Evolutionary conservation across 1,140 invertebrate species (phyloP).

Genomic region (Heliconius congener): DNA sequence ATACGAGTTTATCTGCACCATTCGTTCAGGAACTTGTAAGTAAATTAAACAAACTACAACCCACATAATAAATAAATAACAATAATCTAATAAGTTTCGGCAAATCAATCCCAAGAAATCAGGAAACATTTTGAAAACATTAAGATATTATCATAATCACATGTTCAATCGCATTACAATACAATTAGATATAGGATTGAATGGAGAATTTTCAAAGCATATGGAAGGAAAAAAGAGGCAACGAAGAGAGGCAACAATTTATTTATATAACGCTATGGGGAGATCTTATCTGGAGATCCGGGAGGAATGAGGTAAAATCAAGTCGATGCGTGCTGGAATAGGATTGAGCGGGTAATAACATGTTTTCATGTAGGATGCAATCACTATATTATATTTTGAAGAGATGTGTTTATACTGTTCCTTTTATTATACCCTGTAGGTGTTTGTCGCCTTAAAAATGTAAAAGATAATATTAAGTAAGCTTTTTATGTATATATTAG

Average conservation of each 20-base stretch:
- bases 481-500: background rate
- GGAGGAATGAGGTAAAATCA: slow-evolving; percentile 68
- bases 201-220: slow-evolving; percentile 62
- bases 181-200: slow-evolving; percentile 54
- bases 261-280: slow-evolving; percentile 77
- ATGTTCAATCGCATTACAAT: slow-evolving; percentile 64
- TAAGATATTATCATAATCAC: slow-evolving; percentile 61
- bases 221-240: slow-evolving; percentile 65
- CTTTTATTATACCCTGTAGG: no score
- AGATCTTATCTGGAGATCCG: slow-evolving; percentile 68
- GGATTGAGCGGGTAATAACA: slow-evolving; percentile 27
- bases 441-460: background rate
- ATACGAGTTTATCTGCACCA: no score
- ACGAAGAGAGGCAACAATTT: slow-evolving; percentile 78
- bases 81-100: background rate
- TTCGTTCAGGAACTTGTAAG: background rate
- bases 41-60: background rate
- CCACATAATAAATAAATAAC: background rate
- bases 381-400: slow-evolving; percentile 16
- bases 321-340: slow-evolving; percentile 66
- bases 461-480: background rate
- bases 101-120: background rate
- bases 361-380: slow-evolving; percentile 22
- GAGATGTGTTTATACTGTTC: slow-evolving; percentile 2
- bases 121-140: slow-evolving; percentile 1